These are phyloP conservation scores for Eledone cirrhosa DNA, from an alignment of 2,888 invertebrate species.

Conservation along the genomic window DNA sequence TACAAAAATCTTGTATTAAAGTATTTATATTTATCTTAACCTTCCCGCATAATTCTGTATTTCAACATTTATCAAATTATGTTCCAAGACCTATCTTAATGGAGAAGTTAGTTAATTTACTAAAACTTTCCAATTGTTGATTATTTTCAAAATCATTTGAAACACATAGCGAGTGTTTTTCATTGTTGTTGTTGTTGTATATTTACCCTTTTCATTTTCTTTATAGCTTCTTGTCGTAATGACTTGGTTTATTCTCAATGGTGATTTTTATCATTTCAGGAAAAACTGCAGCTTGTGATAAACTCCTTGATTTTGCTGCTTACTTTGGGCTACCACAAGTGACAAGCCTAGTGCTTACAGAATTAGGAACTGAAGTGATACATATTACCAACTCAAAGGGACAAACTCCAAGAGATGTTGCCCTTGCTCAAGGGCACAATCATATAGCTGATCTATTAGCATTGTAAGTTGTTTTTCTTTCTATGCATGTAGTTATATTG, in stretches of 20 bases:
- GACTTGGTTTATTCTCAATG: not conserved
- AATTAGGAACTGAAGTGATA: constrained; percentile 51
- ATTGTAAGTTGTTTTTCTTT: constrained; percentile 45
- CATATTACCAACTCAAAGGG: constrained; percentile 51
- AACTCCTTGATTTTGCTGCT: constrained; percentile 58
- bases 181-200: too few species aligned
- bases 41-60: too few species aligned
- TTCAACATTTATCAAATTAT: too few species aligned
- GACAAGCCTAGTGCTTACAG: constrained; percentile 50
- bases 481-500: not conserved
- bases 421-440: constrained; percentile 47
- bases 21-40: too few species aligned
- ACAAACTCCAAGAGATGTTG: constrained; percentile 52
- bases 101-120: too few species aligned
- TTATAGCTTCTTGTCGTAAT: not conserved
- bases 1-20: too few species aligned
- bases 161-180: too few species aligned
- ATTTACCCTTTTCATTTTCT: too few species aligned
- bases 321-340: constrained; percentile 52
- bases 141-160: too few species aligned
- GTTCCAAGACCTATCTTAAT: too few species aligned
- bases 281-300: constrained; percentile 45
- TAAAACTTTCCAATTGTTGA: too few species aligned
- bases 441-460: constrained; percentile 52
- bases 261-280: constrained; percentile 16